Evolutionary conservation across 1,140 invertebrate genomes (phyloP).

Genomic region (Scaptomyza pallida): DNA sequence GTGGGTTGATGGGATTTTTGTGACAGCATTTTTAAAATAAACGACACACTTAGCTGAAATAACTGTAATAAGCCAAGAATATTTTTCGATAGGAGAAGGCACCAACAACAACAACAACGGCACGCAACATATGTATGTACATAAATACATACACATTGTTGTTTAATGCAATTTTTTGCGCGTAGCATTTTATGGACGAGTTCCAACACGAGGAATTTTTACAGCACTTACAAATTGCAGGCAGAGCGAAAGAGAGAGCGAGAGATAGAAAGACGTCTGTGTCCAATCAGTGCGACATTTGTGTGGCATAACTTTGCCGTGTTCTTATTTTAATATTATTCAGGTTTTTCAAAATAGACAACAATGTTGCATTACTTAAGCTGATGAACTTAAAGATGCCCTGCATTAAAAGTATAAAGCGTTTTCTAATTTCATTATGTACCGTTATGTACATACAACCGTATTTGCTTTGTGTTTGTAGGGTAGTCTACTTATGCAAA

Average conservation of each 20-base stretch:
- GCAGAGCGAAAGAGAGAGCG: not conserved
- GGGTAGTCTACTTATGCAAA: not conserved
- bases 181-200: slow-evolving; percentile 60
- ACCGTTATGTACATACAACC: too few species aligned
- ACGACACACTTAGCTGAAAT: slow-evolving; percentile 47
- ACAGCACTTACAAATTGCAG: slow-evolving; percentile 21
- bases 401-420: not conserved
- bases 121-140: slow-evolving; percentile 9
- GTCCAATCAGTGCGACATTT: slow-evolving; percentile 52
- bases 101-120: not conserved
- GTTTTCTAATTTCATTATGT: too few species aligned
- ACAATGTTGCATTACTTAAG: not conserved
- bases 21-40: slow-evolving; percentile 47
- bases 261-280: not conserved
- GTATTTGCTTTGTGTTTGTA: not conserved
- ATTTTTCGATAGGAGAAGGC: slow-evolving; percentile 30
- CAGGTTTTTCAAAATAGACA: slow-evolving; percentile 33
- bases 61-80: slow-evolving; percentile 47
- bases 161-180: slow-evolving; percentile 39
- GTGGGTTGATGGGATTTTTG: slow-evolving; percentile 4
- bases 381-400: not conserved
- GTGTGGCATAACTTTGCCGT: slow-evolving; percentile 64
- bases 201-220: slow-evolving; percentile 64
- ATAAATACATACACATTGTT: slow-evolving; percentile 33
- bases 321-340: slow-evolving; percentile 47